Conservation (phyloP, 2,113 vertebrate species). For the Proteles cristata region DNA sequence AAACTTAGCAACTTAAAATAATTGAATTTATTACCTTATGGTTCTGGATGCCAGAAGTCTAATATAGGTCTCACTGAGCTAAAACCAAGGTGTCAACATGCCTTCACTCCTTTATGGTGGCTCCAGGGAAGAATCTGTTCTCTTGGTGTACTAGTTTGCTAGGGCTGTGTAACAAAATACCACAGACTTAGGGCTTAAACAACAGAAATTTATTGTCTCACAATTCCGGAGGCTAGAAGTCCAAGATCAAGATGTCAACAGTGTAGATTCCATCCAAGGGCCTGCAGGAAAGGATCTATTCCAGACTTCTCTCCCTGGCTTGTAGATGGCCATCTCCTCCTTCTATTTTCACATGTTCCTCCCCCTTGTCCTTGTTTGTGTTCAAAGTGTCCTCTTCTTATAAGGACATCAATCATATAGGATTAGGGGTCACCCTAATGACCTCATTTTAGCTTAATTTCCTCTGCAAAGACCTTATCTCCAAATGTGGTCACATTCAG, state of each 20-base stretch:
- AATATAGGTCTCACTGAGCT: neutral
- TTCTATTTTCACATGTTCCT: neutral
- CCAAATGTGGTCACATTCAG: neutral
- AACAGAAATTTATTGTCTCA: neutral
- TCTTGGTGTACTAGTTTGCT: no score
- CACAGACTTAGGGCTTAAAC: neutral
- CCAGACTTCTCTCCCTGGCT: neutral
- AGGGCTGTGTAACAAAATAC: neutral
- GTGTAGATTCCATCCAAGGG: neutral
- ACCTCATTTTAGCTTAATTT: neutral
- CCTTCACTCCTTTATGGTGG: neutral
- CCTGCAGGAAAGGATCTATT: neutral
- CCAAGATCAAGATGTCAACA: neutral
- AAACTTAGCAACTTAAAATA: neutral
- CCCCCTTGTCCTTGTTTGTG: neutral
- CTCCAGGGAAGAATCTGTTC: neutral
- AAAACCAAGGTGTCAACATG: neutral
- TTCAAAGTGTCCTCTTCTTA: neutral
- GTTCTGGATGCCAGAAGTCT: neutral
- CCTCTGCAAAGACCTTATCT: neutral
- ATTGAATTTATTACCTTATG: neutral
- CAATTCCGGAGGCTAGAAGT: neutral
- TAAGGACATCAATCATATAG: neutral
- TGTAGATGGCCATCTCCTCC: neutral
- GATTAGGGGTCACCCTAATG: neutral